These are phyloP conservation scores for Sisyra nigra DNA, from an alignment of 2,888 invertebrate species.

Conservation along the genomic window DNA sequence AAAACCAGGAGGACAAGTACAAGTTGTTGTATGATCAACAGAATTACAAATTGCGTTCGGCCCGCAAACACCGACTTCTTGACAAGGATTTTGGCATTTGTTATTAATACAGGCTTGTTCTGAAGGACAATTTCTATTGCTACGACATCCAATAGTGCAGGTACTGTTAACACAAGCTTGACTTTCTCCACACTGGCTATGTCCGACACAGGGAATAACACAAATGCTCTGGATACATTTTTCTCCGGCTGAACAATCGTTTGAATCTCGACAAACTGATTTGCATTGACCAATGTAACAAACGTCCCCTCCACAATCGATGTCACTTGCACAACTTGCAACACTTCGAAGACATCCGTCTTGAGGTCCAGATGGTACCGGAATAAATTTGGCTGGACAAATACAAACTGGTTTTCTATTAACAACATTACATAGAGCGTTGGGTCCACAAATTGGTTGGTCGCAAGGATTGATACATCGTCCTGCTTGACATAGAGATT, in stretches of 20 bases:
- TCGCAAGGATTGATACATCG: constrained; percentile 71
- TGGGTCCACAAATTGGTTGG: constrained; percentile 56
- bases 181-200: constrained; percentile 61
- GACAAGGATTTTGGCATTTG: constrained; percentile 73
- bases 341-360: constrained; percentile 59
- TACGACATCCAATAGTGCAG: constrained; percentile 71
- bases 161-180: constrained; percentile 69
- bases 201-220: constrained; percentile 59
- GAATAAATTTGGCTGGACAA: constrained; percentile 61
- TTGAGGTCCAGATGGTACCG: constrained; percentile 38
- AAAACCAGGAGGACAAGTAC: constrained; percentile 72
- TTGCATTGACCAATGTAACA: constrained; percentile 75
- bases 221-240: constrained; percentile 65
- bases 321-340: constrained; percentile 47
- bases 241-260: constrained; percentile 67
- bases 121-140: constrained; percentile 61
- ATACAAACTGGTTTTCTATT: constrained; percentile 62
- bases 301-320: constrained; percentile 61
- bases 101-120: constrained; percentile 70
- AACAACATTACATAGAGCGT: constrained; percentile 64
- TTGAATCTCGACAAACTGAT: constrained; percentile 56
- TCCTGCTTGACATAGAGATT: constrained; percentile 53
- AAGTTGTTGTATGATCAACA: constrained; percentile 55
- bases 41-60: constrained; percentile 70
- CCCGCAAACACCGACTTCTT: constrained; percentile 58